phyloP scores from a whole-genome alignment of 2,888 invertebrate species.

The Lasioglossum calceatum region DNA sequence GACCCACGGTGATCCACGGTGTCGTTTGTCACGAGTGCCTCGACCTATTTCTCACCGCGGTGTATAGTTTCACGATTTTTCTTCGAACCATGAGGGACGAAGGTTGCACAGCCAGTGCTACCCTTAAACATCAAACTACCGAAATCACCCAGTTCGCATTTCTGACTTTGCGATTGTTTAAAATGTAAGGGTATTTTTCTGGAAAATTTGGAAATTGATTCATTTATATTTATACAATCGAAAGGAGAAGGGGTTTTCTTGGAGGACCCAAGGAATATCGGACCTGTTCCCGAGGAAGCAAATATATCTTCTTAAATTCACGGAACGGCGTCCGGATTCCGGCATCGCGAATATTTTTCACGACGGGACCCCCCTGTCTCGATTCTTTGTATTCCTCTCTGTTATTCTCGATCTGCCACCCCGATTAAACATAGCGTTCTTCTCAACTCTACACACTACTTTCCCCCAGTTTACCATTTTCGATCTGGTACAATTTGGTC shows the following conservation, averaged over 20 bases:
- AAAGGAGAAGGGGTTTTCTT: not conserved
- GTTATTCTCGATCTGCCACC: not conserved
- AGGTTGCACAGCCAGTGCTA: too few species aligned
- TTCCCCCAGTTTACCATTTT: slow-evolving; percentile 79
- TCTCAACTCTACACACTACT: not conserved
- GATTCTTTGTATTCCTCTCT: not conserved
- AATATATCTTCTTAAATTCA: slow-evolving; percentile 37
- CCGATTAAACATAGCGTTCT: not conserved
- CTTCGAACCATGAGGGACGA: not conserved
- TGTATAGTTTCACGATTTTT: not conserved
- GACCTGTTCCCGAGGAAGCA: not conserved
- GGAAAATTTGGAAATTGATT: not conserved
- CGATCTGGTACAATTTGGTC: slow-evolving; percentile 78
- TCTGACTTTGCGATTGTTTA: not conserved
- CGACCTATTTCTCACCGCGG: slow-evolving; percentile 50
- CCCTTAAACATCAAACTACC: too few species aligned
- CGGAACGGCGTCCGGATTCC: not conserved
- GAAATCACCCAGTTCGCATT: not conserved
- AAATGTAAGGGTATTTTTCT: not conserved
- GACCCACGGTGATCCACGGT: slow-evolving; percentile 7
- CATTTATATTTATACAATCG: slow-evolving; percentile 37
- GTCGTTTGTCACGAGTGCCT: slow-evolving; percentile 45
- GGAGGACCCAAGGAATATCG: not conserved
- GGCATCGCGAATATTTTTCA: not conserved
- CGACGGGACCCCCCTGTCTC: not conserved